These are phyloP conservation scores for Sebastes reedi DNA, from an alignment of 2,797 vertebrate genomes.

Conservation along the genomic window DNA sequence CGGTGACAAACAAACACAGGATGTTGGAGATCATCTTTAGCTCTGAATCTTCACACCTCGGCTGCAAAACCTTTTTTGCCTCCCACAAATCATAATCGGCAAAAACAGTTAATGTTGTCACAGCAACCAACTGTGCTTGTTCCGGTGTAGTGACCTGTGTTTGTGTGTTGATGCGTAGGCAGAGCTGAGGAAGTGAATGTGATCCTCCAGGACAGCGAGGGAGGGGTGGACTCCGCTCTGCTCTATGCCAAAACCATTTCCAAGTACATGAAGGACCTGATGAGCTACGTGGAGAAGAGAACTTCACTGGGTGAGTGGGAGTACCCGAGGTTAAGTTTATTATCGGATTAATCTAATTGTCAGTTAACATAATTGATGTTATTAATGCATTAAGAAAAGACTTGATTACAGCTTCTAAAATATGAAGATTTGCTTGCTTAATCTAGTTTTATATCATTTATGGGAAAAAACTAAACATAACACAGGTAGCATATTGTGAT, in stretches of 20 bases:
- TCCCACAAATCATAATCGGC: background rate
- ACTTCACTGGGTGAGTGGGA: conserved; percentile 85
- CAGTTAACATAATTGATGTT: background rate
- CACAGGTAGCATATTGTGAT: background rate
- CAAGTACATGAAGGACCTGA: conserved; percentile 97
- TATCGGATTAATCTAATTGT: background rate
- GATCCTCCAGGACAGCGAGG: conserved; percentile 92
- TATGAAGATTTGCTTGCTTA: background rate
- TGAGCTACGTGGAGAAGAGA: conserved; percentile 91
- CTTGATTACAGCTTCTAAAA: too few relatives aligned
- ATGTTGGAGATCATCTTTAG: background rate
- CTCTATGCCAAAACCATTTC: conserved; percentile 92
- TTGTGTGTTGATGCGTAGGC: conserved; percentile 57
- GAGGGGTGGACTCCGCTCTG: conserved; percentile 91
- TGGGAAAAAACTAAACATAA: background rate
- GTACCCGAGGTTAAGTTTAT: background rate
- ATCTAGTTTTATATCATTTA: background rate
- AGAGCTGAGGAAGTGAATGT: conserved; percentile 88
- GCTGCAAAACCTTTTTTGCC: background rate
- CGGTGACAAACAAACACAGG: background rate
- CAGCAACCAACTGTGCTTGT: background rate
- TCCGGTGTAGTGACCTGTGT: conserved; percentile 1
- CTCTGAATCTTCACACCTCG: background rate
- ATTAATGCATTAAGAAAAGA: too few relatives aligned
- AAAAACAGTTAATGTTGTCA: background rate